Conservation (phyloP, 2,888 invertebrate species). For the Galerucella calmariensis region DNA sequence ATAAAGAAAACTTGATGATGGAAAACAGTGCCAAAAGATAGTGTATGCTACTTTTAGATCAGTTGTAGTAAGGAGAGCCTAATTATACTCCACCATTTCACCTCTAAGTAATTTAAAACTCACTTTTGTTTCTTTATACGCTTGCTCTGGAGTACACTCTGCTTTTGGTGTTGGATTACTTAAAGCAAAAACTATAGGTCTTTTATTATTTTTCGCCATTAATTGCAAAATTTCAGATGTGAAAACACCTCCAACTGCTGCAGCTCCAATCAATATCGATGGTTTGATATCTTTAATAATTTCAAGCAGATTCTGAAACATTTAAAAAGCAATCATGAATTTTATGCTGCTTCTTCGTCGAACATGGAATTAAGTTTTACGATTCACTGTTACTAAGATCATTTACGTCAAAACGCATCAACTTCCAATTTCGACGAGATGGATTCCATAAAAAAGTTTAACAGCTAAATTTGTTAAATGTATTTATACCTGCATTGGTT, state of each 20-base stretch:
- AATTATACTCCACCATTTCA: too few species aligned
- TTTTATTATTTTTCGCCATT: constrained; percentile 86
- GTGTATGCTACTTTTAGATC: too few species aligned
- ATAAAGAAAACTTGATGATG: background rate
- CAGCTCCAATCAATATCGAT: constrained; percentile 92
- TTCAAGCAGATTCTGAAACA: constrained; percentile 71
- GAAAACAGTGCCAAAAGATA: too few species aligned
- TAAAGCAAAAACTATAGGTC: constrained; percentile 95
- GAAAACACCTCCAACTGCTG: constrained; percentile 95
- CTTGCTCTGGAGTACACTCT: constrained; percentile 97
- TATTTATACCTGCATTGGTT: constrained; percentile 72
- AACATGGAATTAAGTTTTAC: too few species aligned
- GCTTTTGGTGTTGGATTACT: constrained; percentile 99
- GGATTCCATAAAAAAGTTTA: background rate
- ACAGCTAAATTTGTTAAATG: too few species aligned
- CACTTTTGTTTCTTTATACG: constrained; percentile 87
- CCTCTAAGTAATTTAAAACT: constrained; percentile 47
- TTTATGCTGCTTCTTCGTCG: too few species aligned
- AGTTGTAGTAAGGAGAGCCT: too few species aligned
- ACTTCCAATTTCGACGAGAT: background rate
- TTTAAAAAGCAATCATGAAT: background rate
- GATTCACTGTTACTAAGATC: too few species aligned
- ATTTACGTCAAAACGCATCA: too few species aligned
- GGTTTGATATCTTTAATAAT: constrained; percentile 87
- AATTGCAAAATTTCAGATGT: constrained; percentile 83